phyloP scores from a whole-genome alignment of 2,113 vertebrate species.

The Catharus minimus region DNA sequence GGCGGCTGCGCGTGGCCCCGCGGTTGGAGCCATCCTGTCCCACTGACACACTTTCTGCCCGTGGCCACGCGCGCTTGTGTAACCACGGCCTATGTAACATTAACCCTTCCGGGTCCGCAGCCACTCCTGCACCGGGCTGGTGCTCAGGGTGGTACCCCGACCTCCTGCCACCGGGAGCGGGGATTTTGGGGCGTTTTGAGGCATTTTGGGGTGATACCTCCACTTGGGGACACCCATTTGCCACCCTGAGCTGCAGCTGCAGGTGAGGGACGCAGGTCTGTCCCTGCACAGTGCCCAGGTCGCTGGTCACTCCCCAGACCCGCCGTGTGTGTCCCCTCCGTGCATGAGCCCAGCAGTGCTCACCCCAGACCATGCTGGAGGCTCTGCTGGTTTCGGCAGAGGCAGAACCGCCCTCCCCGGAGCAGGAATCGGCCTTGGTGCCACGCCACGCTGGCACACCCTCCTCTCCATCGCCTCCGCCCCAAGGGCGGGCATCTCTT shows the following conservation, averaged over 20 bases:
- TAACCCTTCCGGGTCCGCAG: not conserved
- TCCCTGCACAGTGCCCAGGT: not conserved
- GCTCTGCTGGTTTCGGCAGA: not conserved
- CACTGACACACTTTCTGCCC: constrained; percentile 67
- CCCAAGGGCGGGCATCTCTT: not conserved
- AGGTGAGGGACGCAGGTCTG: fast-evolving
- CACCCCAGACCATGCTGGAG: fast-evolving
- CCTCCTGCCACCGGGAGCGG: fast-evolving
- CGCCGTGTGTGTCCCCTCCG: fast-evolving
- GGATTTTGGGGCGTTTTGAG: not conserved
- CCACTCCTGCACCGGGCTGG: fast-evolving
- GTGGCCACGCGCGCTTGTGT: constrained; percentile 15
- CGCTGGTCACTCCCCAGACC: not conserved
- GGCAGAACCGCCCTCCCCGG: not conserved
- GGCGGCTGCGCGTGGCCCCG: not conserved
- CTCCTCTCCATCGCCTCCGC: not conserved
- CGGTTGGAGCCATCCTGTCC: constrained; percentile 20
- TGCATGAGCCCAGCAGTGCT: not conserved
- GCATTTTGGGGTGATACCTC: fast-evolving
- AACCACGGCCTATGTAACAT: not conserved
- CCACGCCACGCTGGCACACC: fast-evolving
- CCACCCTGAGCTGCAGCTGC: not conserved
- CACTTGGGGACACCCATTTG: fast-evolving
- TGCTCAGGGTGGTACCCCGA: not conserved
- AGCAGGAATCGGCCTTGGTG: not conserved